Percentiles rank a stretch among this genome's conserved stretches.
These are phyloP conservation scores for Nothura maculosa DNA, from an alignment of 2,797 vertebrate genomes.

Conservation along the genomic window DNA sequence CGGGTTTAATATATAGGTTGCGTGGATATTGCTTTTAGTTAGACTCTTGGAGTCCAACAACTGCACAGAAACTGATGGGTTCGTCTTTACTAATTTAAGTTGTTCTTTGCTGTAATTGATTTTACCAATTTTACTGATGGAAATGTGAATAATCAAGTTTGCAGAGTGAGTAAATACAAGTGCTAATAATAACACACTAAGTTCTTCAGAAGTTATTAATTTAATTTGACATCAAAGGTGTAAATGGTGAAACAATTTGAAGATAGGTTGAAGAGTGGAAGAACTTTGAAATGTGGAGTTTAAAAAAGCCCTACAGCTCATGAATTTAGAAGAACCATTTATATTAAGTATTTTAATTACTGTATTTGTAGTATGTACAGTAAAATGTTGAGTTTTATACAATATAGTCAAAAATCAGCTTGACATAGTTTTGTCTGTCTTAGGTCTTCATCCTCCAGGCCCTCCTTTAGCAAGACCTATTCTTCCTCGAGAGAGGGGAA, in stretches of 20 bases:
- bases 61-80: background rate
- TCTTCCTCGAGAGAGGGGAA: conserved; percentile 92
- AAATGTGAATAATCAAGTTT: background rate
- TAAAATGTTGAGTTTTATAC: background rate
- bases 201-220: background rate
- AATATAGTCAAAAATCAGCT: background rate
- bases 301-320: background rate
- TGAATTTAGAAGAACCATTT: background rate
- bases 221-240: background rate
- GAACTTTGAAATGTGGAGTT: background rate
- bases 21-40: background rate
- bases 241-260: background rate
- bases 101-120: background rate
- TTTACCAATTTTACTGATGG: background rate
- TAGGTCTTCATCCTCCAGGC: conserved; percentile 97
- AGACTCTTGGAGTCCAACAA: background rate
- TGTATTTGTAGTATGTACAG: background rate
- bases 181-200: background rate
- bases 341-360: background rate
- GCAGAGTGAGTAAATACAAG: background rate
- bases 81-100: background rate
- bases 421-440: conserved; percentile 35
- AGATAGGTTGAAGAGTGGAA: background rate
- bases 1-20: background rate
- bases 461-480: conserved; percentile 95